phyloP scores from a whole-genome alignment of 2,888 invertebrate species.

The Leptinotarsa tumamoca region DNA sequence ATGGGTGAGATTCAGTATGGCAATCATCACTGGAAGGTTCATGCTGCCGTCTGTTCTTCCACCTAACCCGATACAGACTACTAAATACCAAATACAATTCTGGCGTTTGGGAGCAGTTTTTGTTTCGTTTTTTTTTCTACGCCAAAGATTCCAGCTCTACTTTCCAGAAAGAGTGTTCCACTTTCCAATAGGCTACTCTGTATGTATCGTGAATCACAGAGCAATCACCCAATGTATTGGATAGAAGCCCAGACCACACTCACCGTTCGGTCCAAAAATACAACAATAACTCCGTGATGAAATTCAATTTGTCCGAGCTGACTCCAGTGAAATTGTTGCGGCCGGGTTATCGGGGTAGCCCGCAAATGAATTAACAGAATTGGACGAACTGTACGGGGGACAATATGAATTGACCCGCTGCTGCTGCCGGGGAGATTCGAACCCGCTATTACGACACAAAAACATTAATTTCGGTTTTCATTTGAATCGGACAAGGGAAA shows the following conservation, averaged over 20 bases:
- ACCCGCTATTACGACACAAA: neutral
- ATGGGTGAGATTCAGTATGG: too few species aligned
- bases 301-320: slow-evolving; percentile 45
- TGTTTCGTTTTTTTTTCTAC: too few species aligned
- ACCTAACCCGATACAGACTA: too few species aligned
- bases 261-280: slow-evolving; percentile 38
- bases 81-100: too few species aligned
- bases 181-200: too few species aligned
- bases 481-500: neutral
- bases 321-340: slow-evolving; percentile 34
- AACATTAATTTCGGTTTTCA: neutral
- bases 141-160: too few species aligned
- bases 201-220: neutral
- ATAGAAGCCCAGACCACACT: slow-evolving; percentile 28
- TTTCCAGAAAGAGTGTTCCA: too few species aligned
- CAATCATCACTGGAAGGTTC: too few species aligned
- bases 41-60: too few species aligned
- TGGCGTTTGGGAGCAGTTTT: too few species aligned
- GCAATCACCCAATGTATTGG: neutral
- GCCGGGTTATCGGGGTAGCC: slow-evolving; percentile 35
- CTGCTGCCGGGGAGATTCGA: neutral
- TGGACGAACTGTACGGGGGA: slow-evolving; percentile 11
- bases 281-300: slow-evolving; percentile 39
- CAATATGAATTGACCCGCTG: neutral
- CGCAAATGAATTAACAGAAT: slow-evolving; percentile 44